These are phyloP conservation scores for Beris morrisii DNA, from an alignment of 2,888 invertebrate species.

Conservation along the genomic window DNA sequence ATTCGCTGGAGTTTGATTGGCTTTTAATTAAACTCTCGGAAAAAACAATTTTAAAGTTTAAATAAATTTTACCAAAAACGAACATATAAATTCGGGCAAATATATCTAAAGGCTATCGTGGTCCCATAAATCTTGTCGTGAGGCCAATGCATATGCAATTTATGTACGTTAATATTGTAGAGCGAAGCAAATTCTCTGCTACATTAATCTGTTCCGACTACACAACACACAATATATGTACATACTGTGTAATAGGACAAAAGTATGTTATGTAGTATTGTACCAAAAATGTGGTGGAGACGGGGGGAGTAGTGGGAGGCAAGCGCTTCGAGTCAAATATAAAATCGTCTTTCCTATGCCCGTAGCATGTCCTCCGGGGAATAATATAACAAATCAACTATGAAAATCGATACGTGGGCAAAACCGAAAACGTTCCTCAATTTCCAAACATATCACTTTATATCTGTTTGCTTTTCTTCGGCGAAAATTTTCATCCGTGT, in stretches of 20 bases:
- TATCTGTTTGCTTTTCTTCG: background rate
- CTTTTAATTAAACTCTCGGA: too few species aligned
- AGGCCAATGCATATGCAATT: conserved; percentile 28
- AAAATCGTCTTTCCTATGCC: background rate
- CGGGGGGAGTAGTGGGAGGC: background rate
- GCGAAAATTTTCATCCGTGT: conserved; percentile 5
- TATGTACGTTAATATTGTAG: conserved; percentile 23
- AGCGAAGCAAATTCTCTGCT: conserved; percentile 24
- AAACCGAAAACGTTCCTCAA: conserved; percentile 1
- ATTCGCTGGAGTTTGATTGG: too few species aligned
- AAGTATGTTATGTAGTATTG: too few species aligned
- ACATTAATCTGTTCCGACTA: conserved; percentile 15
- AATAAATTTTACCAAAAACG: too few species aligned
- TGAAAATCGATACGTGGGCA: conserved; percentile 12
- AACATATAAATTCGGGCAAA: background rate
- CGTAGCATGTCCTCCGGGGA: conserved; percentile 6
- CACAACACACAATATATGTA: background rate
- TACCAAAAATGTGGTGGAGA: conserved; percentile 5
- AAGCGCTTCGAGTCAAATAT: conserved; percentile 8
- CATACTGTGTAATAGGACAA: background rate
- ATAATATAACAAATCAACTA: conserved; percentile 18
- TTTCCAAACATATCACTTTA: conserved; percentile 3
- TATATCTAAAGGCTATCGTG: conserved; percentile 23
- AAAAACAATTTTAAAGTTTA: too few species aligned
- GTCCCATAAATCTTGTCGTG: conserved; percentile 27